phyloP scores from a whole-genome alignment of 2,888 invertebrate genomes.

The Scaptomyza polygonia region DNA sequence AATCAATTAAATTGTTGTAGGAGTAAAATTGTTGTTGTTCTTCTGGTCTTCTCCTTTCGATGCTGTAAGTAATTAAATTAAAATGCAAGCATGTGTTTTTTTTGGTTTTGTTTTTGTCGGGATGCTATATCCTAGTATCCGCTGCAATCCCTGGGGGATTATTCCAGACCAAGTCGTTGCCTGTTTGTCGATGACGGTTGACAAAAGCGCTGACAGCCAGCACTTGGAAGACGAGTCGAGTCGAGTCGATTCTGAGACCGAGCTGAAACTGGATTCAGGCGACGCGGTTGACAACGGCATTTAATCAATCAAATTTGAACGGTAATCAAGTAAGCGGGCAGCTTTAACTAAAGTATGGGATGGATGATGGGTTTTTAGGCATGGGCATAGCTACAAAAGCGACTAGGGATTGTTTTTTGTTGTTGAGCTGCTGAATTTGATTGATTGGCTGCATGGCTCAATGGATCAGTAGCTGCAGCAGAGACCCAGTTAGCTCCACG shows the following conservation, averaged over 20 bases:
- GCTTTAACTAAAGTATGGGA: slow-evolving; percentile 76
- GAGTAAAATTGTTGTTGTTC: slow-evolving; percentile 38
- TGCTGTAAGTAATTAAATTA: slow-evolving; percentile 79
- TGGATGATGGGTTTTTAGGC: slow-evolving; percentile 32
- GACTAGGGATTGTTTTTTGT: slow-evolving; percentile 2
- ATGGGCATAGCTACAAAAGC: slow-evolving; percentile 9
- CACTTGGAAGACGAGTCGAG: slow-evolving; percentile 13
- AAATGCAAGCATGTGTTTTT: slow-evolving; percentile 79
- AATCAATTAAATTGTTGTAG: slow-evolving; percentile 70
- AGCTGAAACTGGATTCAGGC: too few species aligned
- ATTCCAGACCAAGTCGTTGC: slow-evolving; percentile 41
- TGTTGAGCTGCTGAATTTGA: slow-evolving; percentile 57
- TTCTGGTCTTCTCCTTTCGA: slow-evolving; percentile 49
- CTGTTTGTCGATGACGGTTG: slow-evolving; percentile 50
- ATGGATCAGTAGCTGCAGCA: slow-evolving; percentile 58
- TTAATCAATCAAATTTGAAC: slow-evolving; percentile 80
- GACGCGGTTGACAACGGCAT: slow-evolving; percentile 69
- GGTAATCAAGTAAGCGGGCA: slow-evolving; percentile 79
- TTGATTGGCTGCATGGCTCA: slow-evolving; percentile 71
- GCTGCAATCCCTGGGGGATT: slow-evolving; percentile 63
- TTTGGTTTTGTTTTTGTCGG: too few species aligned
- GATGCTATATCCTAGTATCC: slow-evolving; percentile 48
- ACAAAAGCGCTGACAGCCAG: slow-evolving; percentile 70
- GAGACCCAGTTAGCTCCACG: slow-evolving; percentile 4
- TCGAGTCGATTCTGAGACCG: neutral